Evolutionary conservation across 1,140 invertebrate genomes (phyloP), one percentile per base, ranked within the genome.

Genomic region (Phymorhynchus buccinoides): DNA sequence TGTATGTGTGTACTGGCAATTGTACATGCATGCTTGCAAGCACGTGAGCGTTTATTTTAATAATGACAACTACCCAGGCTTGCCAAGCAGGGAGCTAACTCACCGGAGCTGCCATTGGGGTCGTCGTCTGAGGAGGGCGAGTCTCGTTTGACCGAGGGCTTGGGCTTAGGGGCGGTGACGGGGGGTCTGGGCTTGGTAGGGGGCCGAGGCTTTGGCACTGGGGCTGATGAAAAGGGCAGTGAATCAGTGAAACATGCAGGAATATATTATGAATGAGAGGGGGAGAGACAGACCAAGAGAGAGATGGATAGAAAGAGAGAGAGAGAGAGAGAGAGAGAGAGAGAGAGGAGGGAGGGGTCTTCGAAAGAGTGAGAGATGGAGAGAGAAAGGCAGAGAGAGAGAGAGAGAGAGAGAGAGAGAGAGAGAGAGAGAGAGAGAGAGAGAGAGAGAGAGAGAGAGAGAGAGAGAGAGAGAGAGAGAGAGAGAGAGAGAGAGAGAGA

Each of bases 141-240:
- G 37, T 68, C 66, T 7, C 22, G 32, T 44, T 71, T 71, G 41
- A 66, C 18, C 1, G 56, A 73, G n/a, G 66, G 37, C 1, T 71
- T 27, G 44, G 80, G 80, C 52, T 82, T 82, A n/a, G 80, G 80
- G 2, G 85, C 80, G 6, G 80, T 82, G 32, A 83, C 27, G 18
- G 85, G 75, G n/a, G 85, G 85, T 39, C 66, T 82, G 56, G 85
- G 85, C 44, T 82, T 83, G n/a, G 78, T 62, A 14, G 85, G 83
- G 3, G 85, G 85, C 37, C 77, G n/a, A 42, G 85, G 85, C 56
- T 80, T 86, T 22, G 52, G 35, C n/a, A 71, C n/a, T 71, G 80
- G 79, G n/a, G 79, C n/a, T 52, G 66, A 32, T 27, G 30, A 66
- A n/a, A 83, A 12, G 22, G 41, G 37, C 42, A 37, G 27, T 37